Base-by-base conservation (phyloP, 2,888 invertebrate genomes). In the Teinopalpus imperialis region DNA sequence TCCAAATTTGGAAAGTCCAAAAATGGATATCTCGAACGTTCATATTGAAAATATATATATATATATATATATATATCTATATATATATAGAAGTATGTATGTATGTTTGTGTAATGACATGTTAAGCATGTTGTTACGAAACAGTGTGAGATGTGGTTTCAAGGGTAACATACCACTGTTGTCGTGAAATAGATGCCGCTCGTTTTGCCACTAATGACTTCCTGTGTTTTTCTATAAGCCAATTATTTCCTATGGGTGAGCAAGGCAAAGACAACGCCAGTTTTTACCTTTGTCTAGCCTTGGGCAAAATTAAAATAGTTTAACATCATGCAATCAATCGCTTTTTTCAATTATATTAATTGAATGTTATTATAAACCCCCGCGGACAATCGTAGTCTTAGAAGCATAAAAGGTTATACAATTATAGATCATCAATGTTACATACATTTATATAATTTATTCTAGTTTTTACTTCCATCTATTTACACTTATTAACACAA, bases 151-250 rank as follows among this genome's bases (percentile, higher is more conserved):
- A 53, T 36, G 21, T 43, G 18, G 47, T 62, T 52, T 50, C 43
- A 56, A 49, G 57, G 55, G 55, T 57, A 60, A 56, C 53, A 57
- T 62, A 53, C 61, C 64, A 64, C 65, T 63, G 63, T 72, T 74
- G 70, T 73, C 68, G 74, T 81, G 74, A 76, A 81, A 83, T 81
- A 80, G 81, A 78, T 70, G 74, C 81, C 69, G 72, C 71, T 75
- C 74, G 73, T 72, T 81, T 75, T 65, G 71, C 78, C 77, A 77
- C 82, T 86, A 87, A 87, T 80, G 83, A 87, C 81, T 86, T 87
- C 86, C 86, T 81, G 85, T 76, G 73, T 79, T 82, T 85, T 82
- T 81, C 79, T 77, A 75, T 78, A 73, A 61, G 72, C 77, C 81
- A 81, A 83, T 85, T 82, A 86, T 85, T 80, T 74, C 77, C 75